Evolutionary conservation across 2,113 vertebrate genomes (phyloP).

Genomic region (Grammomys surdaster): DNA sequence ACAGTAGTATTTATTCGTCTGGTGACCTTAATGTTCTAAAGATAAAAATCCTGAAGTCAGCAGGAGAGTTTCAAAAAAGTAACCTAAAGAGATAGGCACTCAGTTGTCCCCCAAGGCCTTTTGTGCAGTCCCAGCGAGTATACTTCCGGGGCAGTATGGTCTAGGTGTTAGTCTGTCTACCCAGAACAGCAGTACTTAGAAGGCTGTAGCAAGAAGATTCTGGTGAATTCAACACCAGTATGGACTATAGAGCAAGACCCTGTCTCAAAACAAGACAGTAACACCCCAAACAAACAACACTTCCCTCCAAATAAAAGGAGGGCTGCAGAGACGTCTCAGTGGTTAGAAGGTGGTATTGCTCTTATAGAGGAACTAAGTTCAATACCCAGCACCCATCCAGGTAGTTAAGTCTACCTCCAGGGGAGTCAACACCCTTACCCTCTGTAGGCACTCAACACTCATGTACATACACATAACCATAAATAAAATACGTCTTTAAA

Average conservation of each 20-base stretch:
- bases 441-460: too few species aligned
- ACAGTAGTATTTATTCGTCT: neutral
- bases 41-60: conserved; percentile 15
- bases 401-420: neutral
- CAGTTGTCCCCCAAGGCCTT: neutral
- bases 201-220: neutral
- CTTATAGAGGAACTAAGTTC: neutral
- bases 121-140: accelerated
- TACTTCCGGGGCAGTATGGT: neutral
- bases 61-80: neutral
- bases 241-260: neutral
- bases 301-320: neutral
- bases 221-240: neutral
- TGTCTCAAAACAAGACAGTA: neutral
- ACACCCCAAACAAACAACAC: neutral
- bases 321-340: neutral
- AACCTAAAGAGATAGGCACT: neutral
- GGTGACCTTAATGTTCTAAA: neutral
- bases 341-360: neutral
- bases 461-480: neutral
- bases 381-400: neutral
- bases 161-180: neutral
- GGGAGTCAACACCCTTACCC: too few species aligned
- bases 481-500: neutral
- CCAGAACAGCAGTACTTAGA: neutral